These are phyloP conservation scores for Eueremaeus valkanovi DNA, from an alignment of 2,888 invertebrate species.

Conservation along the genomic window DNA sequence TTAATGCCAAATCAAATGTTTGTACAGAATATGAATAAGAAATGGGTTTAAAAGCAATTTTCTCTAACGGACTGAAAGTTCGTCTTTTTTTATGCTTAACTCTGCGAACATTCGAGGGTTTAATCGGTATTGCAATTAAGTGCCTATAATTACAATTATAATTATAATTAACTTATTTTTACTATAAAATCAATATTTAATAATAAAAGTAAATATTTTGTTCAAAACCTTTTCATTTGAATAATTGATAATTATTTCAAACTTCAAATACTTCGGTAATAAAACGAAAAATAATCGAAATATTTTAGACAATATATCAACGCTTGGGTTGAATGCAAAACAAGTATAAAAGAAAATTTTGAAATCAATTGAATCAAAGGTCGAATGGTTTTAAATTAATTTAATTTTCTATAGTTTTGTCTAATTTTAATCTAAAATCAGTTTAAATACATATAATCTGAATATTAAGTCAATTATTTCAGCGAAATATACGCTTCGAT, in stretches of 20 bases:
- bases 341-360: too few relatives aligned
- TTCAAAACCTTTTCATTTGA: background rate
- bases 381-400: too few relatives aligned
- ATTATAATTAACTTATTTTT: background rate
- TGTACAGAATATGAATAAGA: constrained; percentile 8
- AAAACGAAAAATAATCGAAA: too few relatives aligned
- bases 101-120: constrained; percentile 17
- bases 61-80: background rate
- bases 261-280: too few relatives aligned
- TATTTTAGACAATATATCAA: too few relatives aligned
- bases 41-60: constrained; percentile 5
- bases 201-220: constrained; percentile 1
- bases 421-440: too few relatives aligned
- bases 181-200: background rate
- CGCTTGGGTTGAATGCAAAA: too few relatives aligned
- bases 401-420: too few relatives aligned
- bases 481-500: background rate
- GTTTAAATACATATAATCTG: too few relatives aligned
- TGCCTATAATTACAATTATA: constrained; percentile 21
- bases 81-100: background rate
- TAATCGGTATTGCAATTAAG: constrained; percentile 27
- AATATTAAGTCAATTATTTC: too few relatives aligned
- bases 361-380: too few relatives aligned
- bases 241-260: background rate
- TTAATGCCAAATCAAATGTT: constrained; percentile 30